Conservation (phyloP, 2,888 invertebrate species). For the Drosophila pseudotakahashii region DNA sequence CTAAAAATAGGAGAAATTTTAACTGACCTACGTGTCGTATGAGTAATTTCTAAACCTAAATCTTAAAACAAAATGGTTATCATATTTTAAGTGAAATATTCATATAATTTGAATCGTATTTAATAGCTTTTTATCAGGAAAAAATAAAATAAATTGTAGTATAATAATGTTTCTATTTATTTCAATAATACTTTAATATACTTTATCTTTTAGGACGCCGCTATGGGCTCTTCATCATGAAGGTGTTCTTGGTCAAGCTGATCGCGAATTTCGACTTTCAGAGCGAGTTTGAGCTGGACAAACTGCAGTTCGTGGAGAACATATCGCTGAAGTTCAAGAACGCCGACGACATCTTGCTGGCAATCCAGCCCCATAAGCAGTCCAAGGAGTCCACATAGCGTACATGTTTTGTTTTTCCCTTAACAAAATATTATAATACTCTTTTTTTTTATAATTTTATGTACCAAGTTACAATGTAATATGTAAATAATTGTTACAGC, state of each 20-base stretch:
- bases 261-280: constrained; percentile 74
- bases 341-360: constrained; percentile 69
- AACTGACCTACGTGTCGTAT: neutral
- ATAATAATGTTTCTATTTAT: too few species aligned
- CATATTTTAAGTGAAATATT: too few species aligned
- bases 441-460: constrained; percentile 12
- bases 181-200: neutral
- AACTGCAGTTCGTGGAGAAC: constrained; percentile 80
- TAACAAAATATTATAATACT: neutral
- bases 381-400: constrained; percentile 5
- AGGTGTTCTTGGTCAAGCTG: constrained; percentile 80
- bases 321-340: constrained; percentile 82
- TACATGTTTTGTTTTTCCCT: neutral
- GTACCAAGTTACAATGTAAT: neutral
- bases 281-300: constrained; percentile 71
- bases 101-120: too few species aligned
- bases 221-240: constrained; percentile 81
- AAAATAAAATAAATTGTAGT: too few species aligned
- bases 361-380: constrained; percentile 49
- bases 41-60: too few species aligned
- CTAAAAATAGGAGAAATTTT: too few species aligned
- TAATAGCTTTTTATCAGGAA: too few species aligned
- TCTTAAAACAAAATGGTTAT: too few species aligned
- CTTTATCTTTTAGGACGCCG: constrained; percentile 72
- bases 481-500: neutral